Conservation (phyloP, 1,140 invertebrate species). For the Asobara japonica region DNA sequence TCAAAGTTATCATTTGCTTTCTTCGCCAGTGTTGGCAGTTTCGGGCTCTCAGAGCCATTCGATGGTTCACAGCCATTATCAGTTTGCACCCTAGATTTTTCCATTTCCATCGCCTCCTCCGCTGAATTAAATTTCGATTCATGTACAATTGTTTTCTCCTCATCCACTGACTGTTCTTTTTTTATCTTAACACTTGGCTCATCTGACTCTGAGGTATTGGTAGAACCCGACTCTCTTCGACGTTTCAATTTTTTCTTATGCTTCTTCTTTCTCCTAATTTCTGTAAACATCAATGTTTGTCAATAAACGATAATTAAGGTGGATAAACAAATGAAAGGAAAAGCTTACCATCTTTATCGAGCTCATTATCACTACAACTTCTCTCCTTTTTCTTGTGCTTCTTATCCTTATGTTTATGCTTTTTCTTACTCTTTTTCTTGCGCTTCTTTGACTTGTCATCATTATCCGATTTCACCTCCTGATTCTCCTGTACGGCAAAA, state of each 20-base stretch:
- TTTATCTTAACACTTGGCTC: constrained; percentile 43
- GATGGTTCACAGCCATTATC: constrained; percentile 23
- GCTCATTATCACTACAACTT: constrained; percentile 65
- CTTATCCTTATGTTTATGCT: constrained; percentile 68
- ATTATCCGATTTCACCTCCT: constrained; percentile 37
- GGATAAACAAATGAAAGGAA: constrained; percentile 18
- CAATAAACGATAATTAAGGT: constrained; percentile 1
- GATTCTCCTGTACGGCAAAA: constrained; percentile 38
- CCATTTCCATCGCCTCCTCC: constrained; percentile 28
- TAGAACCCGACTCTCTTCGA: constrained; percentile 62
- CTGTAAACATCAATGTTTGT: constrained; percentile 35
- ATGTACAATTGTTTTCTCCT: constrained; percentile 38
- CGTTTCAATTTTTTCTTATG: constrained; percentile 68
- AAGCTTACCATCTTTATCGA: constrained; percentile 53
- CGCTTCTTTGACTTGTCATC: constrained; percentile 64
- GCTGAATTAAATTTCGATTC: constrained; percentile 23
- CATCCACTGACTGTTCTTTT: constrained; percentile 19
- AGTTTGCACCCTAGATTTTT: constrained; percentile 1
- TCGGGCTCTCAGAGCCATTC: constrained; percentile 39
- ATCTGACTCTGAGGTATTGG: constrained; percentile 56
- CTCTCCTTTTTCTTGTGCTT: constrained; percentile 67
- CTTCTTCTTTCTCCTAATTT: constrained; percentile 68
- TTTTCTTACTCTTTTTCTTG: constrained; percentile 68
- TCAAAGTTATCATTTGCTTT: constrained; percentile 52
- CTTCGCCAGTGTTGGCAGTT: constrained; percentile 51